These are phyloP conservation scores for Dolichotis patagonum DNA, from an alignment of 2,113 vertebrate species.

Conservation along the genomic window DNA sequence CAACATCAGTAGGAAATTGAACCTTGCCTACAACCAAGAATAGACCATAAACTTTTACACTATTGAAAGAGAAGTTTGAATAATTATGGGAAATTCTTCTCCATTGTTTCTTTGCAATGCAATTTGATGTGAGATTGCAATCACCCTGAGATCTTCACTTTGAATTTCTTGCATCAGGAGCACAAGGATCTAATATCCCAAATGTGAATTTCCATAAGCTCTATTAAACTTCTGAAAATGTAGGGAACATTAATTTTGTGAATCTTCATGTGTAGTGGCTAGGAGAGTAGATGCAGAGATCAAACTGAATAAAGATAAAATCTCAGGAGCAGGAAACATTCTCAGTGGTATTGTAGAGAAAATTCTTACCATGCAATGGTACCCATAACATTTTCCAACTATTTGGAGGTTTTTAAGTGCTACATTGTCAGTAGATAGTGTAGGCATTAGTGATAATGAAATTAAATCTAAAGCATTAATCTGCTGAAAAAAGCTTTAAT, in stretches of 20 bases:
- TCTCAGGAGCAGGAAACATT: neutral
- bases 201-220: neutral
- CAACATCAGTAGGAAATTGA: neutral
- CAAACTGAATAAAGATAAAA: neutral
- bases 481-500: neutral
- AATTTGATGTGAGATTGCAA: neutral
- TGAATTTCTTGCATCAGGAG: neutral
- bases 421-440: neutral
- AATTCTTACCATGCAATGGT: neutral
- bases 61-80: neutral
- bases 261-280: neutral
- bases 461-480: neutral
- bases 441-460: neutral
- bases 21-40: neutral
- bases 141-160: neutral
- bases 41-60: neutral
- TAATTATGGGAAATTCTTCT: neutral
- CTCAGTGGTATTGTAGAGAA: neutral
- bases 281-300: neutral
- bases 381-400: neutral
- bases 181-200: neutral
- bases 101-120: neutral
- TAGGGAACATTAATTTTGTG: neutral
- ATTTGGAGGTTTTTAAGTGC: neutral
- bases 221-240: conserved; percentile 21